Base-by-base conservation (phyloP, 2,797 vertebrate genomes). In the Triplophysa bombifrons region DNA sequence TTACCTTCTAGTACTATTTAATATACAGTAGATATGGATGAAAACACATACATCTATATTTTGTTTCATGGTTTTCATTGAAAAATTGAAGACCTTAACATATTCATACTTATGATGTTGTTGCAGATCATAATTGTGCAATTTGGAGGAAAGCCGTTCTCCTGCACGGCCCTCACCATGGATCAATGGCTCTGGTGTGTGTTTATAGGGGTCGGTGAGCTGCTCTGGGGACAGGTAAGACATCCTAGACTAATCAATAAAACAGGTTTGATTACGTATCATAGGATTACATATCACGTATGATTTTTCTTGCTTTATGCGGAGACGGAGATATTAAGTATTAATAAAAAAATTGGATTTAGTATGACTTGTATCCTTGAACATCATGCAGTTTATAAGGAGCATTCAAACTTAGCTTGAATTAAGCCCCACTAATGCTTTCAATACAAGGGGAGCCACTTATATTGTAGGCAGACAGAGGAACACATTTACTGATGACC, bases 181-280 rank as follows among this genome's bases (percentile, higher is more conserved):
- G 95, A 95, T 89, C 98, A 98, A 88, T 99, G 98, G 98, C 89
- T 98, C 85, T 99, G 98, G 96, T 99, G 98, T 65, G 85, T 98
- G 63, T 98, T 99, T 90, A 96, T 99, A 0, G 97, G 97, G 0
- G 90, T 99, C 4, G 96, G 96, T 58, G 97, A 98, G 88, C 94
- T 99, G 85, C 93, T 99, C 63, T 99, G 98, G 98, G 98, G 97
- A 80, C 98, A 99, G 96, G 98, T 99, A 85, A 90, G 91, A 65
- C 53, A 83, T 51, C 22, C 53, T 53, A 67, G 25, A 80, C 34
- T 80, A 46, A 55, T 64, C 20, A 11, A 3, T 55, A 63, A 27
- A 30, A 17, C 27, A 8, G 6, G 34, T 38, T 38, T 38, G 34
- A 38, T 38, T 7, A 38, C 7, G 7, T 38, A 7, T 38, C 6